These are phyloP conservation scores for Eciton burchellii DNA, from an alignment of 1,140 invertebrate genomes.

Conservation along the genomic window DNA sequence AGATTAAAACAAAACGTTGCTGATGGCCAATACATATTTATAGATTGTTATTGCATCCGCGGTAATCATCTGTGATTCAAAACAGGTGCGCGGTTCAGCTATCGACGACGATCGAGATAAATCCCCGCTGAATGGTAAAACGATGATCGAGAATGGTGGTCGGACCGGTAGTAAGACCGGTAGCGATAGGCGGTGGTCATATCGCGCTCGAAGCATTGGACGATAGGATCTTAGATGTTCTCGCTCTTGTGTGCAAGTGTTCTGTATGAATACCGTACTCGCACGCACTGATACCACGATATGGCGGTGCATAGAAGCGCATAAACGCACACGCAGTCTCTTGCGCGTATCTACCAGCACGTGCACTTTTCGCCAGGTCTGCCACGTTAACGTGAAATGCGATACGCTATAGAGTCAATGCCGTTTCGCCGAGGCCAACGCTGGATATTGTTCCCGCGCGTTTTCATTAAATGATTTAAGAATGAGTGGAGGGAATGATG, in stretches of 20 bases:
- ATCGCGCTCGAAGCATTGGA: constrained; percentile 79
- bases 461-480: constrained; percentile 1
- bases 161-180: constrained; percentile 78
- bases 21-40: neutral
- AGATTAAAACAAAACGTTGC: neutral
- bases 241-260: constrained; percentile 42
- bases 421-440: neutral
- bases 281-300: constrained; percentile 11
- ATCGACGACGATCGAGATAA: constrained; percentile 78
- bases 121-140: constrained; percentile 78
- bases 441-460: neutral
- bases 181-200: constrained; percentile 82
- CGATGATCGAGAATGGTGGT: constrained; percentile 76
- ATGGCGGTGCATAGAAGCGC: constrained; percentile 2
- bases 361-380: neutral
- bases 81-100: constrained; percentile 44
- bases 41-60: constrained; percentile 16
- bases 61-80: constrained; percentile 22
- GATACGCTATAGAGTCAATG: neutral
- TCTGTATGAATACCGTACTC: constrained; percentile 48
- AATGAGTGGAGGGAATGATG: neutral
- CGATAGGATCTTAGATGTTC: constrained; percentile 76
- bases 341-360: neutral
- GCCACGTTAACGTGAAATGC: neutral
- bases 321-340: constrained; percentile 7